Percentiles rank a stretch among this genome's conserved stretches.
Conservation (phyloP, 2,113 vertebrate species). For the Lepisosteus osseus region DNA sequence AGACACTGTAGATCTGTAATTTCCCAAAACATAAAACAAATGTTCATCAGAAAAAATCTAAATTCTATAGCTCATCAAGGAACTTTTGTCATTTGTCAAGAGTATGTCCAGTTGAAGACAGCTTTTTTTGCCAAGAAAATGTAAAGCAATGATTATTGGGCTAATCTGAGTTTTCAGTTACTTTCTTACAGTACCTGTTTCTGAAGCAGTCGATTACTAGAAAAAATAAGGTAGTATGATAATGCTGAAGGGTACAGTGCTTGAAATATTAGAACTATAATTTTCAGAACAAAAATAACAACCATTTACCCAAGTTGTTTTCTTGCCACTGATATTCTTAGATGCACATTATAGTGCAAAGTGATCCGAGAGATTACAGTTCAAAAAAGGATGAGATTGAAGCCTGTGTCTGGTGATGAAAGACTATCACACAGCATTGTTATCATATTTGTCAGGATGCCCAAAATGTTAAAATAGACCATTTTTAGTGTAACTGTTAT, state of each 20-base stretch:
- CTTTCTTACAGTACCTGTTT: slow-evolving; percentile 7
- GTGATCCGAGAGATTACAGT: slow-evolving; percentile 42
- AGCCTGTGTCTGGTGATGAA: not conserved
- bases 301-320: slow-evolving; percentile 38
- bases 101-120: not conserved
- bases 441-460: no score
- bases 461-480: no score
- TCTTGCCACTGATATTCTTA: slow-evolving; percentile 61
- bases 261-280: slow-evolving; percentile 67
- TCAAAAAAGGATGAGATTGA: slow-evolving; percentile 32
- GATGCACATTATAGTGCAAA: slow-evolving; percentile 34
- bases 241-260: slow-evolving; percentile 26
- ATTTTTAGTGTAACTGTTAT: no score
- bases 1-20: no score
- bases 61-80: no score
- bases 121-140: not conserved
- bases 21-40: no score
- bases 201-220: slow-evolving; percentile 49
- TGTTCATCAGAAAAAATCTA: no score
- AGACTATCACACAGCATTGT: not conserved
- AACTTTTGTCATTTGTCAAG: not conserved
- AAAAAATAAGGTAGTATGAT: slow-evolving; percentile 44
- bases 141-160: not conserved
- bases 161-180: not conserved
- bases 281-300: slow-evolving; percentile 68